Evolutionary conservation across 2,888 invertebrate genomes (phyloP), one percentile per base, ranked within the genome.

Genomic region (Hololepta plana): DNA sequence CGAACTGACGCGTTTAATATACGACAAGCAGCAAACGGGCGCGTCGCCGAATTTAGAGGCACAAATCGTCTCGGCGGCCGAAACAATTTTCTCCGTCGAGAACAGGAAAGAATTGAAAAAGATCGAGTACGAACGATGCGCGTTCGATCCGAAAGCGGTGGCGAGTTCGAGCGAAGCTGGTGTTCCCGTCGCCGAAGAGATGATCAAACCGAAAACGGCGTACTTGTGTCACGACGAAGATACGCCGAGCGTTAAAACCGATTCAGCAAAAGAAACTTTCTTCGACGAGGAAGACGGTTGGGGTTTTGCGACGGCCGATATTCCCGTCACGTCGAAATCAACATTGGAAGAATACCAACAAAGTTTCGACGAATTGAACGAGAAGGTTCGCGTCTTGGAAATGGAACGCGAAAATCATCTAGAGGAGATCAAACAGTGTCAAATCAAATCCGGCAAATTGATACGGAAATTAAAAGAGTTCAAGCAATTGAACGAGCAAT

Each of bases 391-490:
- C 15, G 58, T 62, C 28, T 53, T 77, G 3, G 62, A 67, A 38
- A 47, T 55, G 2, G 65, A 72, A 32, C 64, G 68, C 32, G 59
- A 64, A 13, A 53, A 56, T 23, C 48, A 73, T 11, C 55, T 62
- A 30, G 60, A 64, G 28, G 75, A 79, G 38, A 59, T 76, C 5
- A 64, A 67, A 34, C 56, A 65, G 14, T 55, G 65, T 32, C 73
- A 79, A 47, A 52, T 69, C 0, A 82, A 82, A 46, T 68, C 73
- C 15, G 67, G 70, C 2, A 87, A 82, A 55, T 63, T 84, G 35
- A 57, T 88, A 38, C 76, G 77, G 41, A 88, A 85, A 50, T 54
- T 88, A 21, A 88, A 85, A 49, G 77, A 82, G 45, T 66, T 82
- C 28, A 88, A 87, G 51, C 53, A 55, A 2, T 67, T 65, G 32